Base-by-base conservation (phyloP, 2,888 invertebrate species). In the Atethmia centrago region DNA sequence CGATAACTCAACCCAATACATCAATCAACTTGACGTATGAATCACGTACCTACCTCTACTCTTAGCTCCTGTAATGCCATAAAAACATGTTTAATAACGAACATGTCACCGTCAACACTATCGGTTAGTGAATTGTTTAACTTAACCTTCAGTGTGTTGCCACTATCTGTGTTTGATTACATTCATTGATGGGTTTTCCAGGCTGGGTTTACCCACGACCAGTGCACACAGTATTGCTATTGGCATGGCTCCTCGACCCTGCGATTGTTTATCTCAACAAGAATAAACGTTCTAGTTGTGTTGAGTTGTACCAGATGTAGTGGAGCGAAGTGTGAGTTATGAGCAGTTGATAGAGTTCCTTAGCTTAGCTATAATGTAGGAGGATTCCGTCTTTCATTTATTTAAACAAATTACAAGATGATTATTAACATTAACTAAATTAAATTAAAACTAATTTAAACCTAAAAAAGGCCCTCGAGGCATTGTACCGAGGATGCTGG, bases 121-220 rank as follows among this genome's bases (percentile, higher is more conserved):
- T 78, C 64, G 45, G 58, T 69, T 36, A 36, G 12, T 40, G 28
- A 40, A 64, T 59, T 55, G 65, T 66, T 68, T 65, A 31, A n/a
- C 25, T 59, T 51, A 49, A 59, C 77, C 77, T 85, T 72, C 67
- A 63, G 36, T 69, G 66, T 28, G 45, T 66, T 42, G 36, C n/a
- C 51, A 64, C 59, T 76, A 71, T 76, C 78, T 69, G 19, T 71
- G 66, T 82, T 73, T 76, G 79, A 76, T 82, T 78, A 71, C 63
- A 71, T 56, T 61, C 56, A 75, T 51, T 61, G 69, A 71, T 68
- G 82, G 85, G 51, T 69, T 83, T 85, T 53, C 73, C 85, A 66
- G 12, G 21, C 53, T 45, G 85, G 83, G 62, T 70, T 67, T 67
- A 58, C 83, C 83, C 51, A 55, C 75, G 31, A 16, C n/a, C 19